Conservation (phyloP, 2,797 vertebrate species). For the Scleropages formosus region DNA sequence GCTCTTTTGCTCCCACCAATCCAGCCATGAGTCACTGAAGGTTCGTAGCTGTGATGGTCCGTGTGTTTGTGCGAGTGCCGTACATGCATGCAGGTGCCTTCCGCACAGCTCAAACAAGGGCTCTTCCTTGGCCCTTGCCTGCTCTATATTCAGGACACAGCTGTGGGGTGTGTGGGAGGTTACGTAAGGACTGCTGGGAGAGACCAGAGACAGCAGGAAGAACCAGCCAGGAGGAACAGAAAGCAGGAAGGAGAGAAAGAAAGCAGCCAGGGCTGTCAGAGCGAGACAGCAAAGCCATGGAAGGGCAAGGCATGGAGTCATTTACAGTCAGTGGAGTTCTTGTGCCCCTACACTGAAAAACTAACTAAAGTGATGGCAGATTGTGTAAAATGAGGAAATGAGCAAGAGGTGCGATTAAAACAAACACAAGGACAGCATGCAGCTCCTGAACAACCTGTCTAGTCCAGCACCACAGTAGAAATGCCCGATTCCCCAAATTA, state of each 20-base stretch:
- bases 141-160: conserved; percentile 12
- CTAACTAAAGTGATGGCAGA: too few species aligned
- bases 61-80: neutral
- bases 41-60: conserved; percentile 1
- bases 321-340: too few species aligned
- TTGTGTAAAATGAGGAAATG: too few species aligned
- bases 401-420: too few species aligned
- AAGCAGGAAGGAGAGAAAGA: neutral
- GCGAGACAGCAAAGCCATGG: too few species aligned
- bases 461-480: too few species aligned
- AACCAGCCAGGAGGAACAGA: neutral
- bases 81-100: neutral
- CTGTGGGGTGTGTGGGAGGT: conserved; percentile 13
- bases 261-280: too few species aligned
- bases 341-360: too few species aligned
- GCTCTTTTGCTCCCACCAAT: neutral
- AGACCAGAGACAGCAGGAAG: neutral
- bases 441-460: too few species aligned
- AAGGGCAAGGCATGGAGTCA: too few species aligned
- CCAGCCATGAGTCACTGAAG: neutral
- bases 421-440: too few species aligned
- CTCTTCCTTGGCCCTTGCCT: neutral
- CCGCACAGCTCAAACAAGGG: neutral
- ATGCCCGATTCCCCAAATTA: too few species aligned
- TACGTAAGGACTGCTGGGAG: conserved; percentile 31